A percentile compares a stretch with the other conserved stretches of the same genome.
Evolutionary conservation across 2,888 invertebrate genomes (phyloP).

Genomic region (Pheosia tremula): DNA sequence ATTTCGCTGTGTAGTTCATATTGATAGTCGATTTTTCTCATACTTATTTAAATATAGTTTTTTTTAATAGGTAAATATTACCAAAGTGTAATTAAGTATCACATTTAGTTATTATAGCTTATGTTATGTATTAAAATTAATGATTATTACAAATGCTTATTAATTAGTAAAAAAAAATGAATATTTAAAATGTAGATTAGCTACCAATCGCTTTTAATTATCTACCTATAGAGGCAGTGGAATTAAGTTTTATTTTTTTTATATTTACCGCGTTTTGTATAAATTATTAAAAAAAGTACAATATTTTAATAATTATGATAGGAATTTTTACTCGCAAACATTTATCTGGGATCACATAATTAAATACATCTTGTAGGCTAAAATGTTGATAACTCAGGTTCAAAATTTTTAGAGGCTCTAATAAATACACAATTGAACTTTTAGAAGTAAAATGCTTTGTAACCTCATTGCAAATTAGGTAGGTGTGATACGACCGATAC

Average conservation of each 20-base stretch:
- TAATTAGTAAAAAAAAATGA: conserved; percentile 30
- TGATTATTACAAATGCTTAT: conserved; percentile 35
- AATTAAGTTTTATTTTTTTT: conserved; percentile 25
- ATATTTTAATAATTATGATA: conserved; percentile 13
- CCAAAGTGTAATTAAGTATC: conserved; percentile 82
- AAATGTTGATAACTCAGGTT: no score
- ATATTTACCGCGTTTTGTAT: conserved; percentile 31
- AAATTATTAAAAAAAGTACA: conserved; percentile 34
- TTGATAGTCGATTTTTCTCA: neutral
- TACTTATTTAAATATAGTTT: conserved; percentile 50
- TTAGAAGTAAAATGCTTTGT: no score
- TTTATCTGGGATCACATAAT: conserved; percentile 5
- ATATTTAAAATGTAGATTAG: conserved; percentile 36
- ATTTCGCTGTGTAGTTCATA: neutral
- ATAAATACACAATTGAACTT: no score
- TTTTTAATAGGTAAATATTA: conserved; percentile 79
- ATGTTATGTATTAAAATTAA: conserved; percentile 41
- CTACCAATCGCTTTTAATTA: conserved; percentile 36
- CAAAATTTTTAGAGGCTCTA: no score
- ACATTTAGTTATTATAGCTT: conserved; percentile 60
- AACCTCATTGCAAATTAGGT: no score
- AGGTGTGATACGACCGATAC: no score
- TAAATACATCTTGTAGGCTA: neutral
- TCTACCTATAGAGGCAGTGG: conserved; percentile 27
- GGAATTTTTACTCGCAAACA: neutral